Conservation (phyloP, 2,888 invertebrate species). For the Argyra leucocephala region DNA sequence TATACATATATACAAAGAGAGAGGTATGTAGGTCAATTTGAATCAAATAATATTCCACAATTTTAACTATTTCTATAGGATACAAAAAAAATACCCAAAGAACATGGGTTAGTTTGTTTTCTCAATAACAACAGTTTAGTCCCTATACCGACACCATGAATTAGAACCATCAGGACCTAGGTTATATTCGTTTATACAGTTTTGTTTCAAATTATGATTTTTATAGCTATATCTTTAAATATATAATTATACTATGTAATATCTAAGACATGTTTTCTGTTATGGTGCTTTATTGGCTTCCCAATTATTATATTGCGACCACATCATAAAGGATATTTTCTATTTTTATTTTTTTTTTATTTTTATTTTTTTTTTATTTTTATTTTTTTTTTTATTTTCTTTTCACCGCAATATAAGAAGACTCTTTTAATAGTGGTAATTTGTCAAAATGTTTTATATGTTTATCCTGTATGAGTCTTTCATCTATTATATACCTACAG, state of each 20-base stretch:
- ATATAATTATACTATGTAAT: no score
- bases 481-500: no score
- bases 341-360: not conserved
- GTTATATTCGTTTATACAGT: no score
- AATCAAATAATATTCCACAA: no score
- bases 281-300: not conserved
- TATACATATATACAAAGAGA: not conserved
- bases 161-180: no score
- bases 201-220: no score
- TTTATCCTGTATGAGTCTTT: not conserved
- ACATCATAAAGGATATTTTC: not conserved
- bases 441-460: constrained; percentile 3
- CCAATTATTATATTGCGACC: constrained; percentile 3
- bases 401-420: not conserved
- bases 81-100: no score
- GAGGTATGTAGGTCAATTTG: not conserved
- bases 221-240: no score
- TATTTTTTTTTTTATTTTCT: not conserved
- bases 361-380: not conserved
- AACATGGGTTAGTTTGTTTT: no score
- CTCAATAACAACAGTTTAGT: no score
- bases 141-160: no score
- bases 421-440: not conserved
- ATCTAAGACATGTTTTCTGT: not conserved
- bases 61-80: no score